Percentiles rank a stretch among this genome's conserved stretches.
Evolutionary conservation across 2,113 vertebrate genomes (phyloP).

Genomic region (Mormoops blainvillei): DNA sequence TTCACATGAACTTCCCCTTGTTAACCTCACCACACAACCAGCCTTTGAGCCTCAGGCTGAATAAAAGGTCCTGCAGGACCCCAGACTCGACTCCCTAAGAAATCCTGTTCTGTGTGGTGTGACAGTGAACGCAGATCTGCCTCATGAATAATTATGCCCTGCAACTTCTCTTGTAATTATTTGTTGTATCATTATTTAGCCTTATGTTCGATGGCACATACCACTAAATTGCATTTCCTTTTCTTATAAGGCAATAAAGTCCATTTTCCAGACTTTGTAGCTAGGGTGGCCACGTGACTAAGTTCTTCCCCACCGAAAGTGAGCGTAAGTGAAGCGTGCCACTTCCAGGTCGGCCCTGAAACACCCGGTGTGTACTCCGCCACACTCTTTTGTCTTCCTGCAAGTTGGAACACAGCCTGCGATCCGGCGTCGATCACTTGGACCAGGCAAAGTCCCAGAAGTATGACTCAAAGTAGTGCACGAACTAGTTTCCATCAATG

Average conservation of each 20-base stretch:
- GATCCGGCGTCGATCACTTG: neutral
- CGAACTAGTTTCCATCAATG: neutral
- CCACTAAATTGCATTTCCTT: neutral
- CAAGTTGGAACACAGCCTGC: neutral
- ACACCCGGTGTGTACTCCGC: fast-evolving
- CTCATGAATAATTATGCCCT: neutral
- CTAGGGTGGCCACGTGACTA: neutral
- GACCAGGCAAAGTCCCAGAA: neutral
- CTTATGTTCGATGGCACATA: neutral
- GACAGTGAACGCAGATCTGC: neutral
- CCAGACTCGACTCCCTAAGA: neutral
- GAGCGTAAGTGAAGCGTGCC: neutral
- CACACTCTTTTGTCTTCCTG: neutral
- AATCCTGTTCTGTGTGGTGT: neutral
- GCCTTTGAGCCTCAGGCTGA: neutral
- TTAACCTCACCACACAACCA: neutral
- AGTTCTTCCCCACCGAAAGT: no score
- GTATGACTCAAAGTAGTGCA: neutral
- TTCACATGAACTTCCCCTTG: neutral
- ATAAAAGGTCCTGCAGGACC: neutral
- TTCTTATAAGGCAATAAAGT: neutral
- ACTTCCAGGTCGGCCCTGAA: neutral
- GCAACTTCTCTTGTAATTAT: neutral
- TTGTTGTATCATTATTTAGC: neutral
- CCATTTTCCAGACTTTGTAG: neutral